phyloP scores from a whole-genome alignment of 2,797 vertebrate species.

The Pseudochromis fuscus region DNA sequence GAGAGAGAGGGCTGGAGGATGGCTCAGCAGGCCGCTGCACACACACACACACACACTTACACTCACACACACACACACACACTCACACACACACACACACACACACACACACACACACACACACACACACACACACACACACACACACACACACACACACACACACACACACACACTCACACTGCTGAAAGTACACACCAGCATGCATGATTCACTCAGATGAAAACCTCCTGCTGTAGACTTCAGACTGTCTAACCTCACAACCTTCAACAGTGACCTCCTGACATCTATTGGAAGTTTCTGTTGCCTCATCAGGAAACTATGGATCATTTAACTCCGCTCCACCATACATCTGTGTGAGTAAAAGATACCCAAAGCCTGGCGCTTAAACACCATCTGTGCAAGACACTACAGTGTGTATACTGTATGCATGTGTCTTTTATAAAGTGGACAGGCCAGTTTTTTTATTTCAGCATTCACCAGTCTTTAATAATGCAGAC shows the following conservation, averaged over 20 bases:
- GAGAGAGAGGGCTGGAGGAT: no score
- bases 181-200: neutral
- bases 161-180: conserved; percentile 28
- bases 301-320: conserved; percentile 61
- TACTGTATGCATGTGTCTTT: conserved; percentile 19
- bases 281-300: conserved; percentile 44
- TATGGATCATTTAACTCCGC: conserved; percentile 42
- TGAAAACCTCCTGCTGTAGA: conserved; percentile 23
- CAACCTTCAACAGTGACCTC: conserved; percentile 40
- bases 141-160: conserved; percentile 21
- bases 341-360: conserved; percentile 36
- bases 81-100: no score
- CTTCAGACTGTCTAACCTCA: conserved; percentile 28
- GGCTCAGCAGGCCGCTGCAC: no score
- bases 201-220: neutral
- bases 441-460: conserved; percentile 10
- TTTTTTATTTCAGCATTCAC: conserved; percentile 39
- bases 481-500: conserved; percentile 34
- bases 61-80: no score
- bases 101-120: no score
- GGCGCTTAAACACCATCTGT: conserved; percentile 33
- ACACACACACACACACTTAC: no score
- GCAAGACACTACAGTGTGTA: conserved; percentile 17
- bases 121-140: conserved; percentile 24
- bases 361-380: conserved; percentile 30